Conservation (phyloP, 2,797 vertebrate genomes). For the Sorex maritimensis region DNA sequence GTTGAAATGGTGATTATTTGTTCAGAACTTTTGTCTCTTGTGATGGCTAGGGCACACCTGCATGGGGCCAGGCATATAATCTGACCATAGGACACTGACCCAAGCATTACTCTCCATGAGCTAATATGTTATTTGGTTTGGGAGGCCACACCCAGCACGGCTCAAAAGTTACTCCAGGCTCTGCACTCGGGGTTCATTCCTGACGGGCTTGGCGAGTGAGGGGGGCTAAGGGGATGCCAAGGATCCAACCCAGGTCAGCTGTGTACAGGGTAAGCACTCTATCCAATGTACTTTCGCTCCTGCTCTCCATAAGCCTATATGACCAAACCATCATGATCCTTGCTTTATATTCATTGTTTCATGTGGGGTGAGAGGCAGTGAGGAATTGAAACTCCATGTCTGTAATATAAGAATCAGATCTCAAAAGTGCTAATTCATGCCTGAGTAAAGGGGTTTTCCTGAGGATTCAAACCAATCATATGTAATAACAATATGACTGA, state of each 20-base stretch:
- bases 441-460: neutral
- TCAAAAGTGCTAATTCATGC: neutral
- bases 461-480: neutral
- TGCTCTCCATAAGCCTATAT: neutral
- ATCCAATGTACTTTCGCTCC: too few species aligned
- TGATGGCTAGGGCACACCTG: neutral
- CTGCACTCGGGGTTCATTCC: too few species aligned
- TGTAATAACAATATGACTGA: neutral
- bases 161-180: too few species aligned
- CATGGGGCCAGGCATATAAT: neutral
- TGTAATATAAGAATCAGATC: neutral
- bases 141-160: too few species aligned
- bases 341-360: neutral
- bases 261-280: too few species aligned
- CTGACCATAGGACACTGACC: neutral
- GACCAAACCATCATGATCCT: neutral
- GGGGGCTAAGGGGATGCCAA: too few species aligned
- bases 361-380: neutral
- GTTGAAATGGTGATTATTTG: neutral
- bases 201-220: too few species aligned
- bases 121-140: too few species aligned
- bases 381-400: neutral
- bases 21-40: slow-evolving; percentile 5
- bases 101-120: neutral
- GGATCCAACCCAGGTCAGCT: too few species aligned